phyloP scores from a whole-genome alignment of 53 echinoderm and acorn worm species.

The Apostichopus leukothele region DNA sequence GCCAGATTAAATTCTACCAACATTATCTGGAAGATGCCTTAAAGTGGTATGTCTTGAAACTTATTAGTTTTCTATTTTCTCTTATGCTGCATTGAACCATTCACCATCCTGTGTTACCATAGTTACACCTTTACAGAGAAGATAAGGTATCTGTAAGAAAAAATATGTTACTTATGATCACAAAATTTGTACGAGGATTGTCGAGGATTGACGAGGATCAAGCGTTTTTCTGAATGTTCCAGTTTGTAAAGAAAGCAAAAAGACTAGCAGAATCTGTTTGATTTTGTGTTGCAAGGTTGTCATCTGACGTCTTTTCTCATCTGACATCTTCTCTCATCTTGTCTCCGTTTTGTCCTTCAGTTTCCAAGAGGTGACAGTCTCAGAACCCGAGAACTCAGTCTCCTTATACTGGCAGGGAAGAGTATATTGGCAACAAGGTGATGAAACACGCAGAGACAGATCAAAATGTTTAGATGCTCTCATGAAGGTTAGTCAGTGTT shows the following conservation, averaged over 20 bases:
- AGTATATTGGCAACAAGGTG: constrained; percentile 84
- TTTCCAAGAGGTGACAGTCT: constrained; percentile 2
- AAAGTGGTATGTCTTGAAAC: not conserved
- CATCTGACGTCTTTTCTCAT: not conserved
- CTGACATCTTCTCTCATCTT: not conserved
- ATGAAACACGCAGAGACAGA: constrained; percentile 58
- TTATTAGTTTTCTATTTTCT: not conserved
- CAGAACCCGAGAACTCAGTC: constrained; percentile 55
- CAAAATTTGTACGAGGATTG: too few species aligned
- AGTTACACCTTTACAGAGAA: too few species aligned
- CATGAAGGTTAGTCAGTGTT: constrained; percentile 63
- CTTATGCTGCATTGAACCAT: too few species aligned
- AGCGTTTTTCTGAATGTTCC: too few species aligned
- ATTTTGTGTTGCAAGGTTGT: too few species aligned
- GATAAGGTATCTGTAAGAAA: too few species aligned
- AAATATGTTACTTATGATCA: too few species aligned
- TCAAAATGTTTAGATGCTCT: constrained; percentile 70
- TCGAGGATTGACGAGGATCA: too few species aligned
- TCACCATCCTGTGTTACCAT: too few species aligned
- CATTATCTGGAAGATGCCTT: not conserved
- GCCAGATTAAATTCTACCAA: constrained; percentile 1
- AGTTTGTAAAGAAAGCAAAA: too few species aligned
- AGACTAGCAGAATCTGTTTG: too few species aligned
- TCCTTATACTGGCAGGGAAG: constrained; percentile 84
- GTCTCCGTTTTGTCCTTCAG: not conserved